phyloP scores from a whole-genome alignment of 2,113 vertebrate species.

The Lycaon pictus region DNA sequence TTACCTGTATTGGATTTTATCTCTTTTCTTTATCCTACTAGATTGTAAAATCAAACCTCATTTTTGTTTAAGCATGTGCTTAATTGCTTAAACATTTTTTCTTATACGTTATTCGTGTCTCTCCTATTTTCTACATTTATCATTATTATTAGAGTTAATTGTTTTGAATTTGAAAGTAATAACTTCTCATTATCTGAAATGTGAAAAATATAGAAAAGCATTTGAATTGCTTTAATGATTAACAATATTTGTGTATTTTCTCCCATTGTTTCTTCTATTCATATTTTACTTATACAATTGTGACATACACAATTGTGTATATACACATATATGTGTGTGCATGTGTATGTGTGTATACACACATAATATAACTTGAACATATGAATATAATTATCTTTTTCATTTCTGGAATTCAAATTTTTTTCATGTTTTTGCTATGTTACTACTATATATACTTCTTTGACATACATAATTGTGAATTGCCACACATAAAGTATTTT shows the following conservation, averaged over 20 bases:
- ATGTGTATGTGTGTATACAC: background rate
- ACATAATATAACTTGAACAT: background rate
- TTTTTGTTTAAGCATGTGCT: background rate
- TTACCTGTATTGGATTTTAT: background rate
- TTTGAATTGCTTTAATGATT: slow-evolving; percentile 14
- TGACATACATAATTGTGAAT: background rate
- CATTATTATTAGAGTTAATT: background rate
- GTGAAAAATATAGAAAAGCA: background rate
- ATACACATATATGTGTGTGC: background rate
- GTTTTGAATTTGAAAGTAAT: background rate
- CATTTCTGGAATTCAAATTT: background rate
- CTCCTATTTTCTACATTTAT: background rate
- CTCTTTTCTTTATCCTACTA: background rate
- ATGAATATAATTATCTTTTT: background rate
- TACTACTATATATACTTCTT: background rate
- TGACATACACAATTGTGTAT: background rate
- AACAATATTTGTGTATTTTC: slow-evolving; percentile 20
- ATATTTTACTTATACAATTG: background rate
- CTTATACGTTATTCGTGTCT: background rate
- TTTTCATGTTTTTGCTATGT: background rate
- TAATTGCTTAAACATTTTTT: background rate
- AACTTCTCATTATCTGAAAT: background rate
- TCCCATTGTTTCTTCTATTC: background rate
- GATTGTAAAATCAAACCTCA: background rate
- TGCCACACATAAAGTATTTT: background rate